Evolutionary conservation across 2,888 invertebrate genomes (phyloP), one percentile per base, ranked within the genome.

Genomic region (Sminthurides aquaticus): DNA sequence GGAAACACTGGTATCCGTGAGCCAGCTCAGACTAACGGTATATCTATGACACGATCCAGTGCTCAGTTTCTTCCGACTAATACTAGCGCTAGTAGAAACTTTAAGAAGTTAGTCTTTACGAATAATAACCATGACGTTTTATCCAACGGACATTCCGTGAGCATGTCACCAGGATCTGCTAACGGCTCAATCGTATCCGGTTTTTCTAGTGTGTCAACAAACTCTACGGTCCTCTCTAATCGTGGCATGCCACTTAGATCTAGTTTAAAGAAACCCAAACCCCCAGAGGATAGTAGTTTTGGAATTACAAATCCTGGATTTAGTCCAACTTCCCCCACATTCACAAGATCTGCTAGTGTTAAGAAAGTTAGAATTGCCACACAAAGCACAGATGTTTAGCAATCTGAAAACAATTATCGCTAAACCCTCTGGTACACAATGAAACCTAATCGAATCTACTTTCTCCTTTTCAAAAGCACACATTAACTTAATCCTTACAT

Each of bases 291-390:
- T 18, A 43, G 18, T 8, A 84, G 85, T 22, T 79, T 90, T 66
- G 92, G 92, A 11, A 91, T 92, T 67, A 91, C 89, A 75, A 92
- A 92, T 81, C 91, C 91, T 0, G 88, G 88, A 48, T 90, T 87
- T 75, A 88, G 90, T 0, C 88, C 90, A 1, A 87, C 88, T 72
- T 91, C 91, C 20, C 92, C 92, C 0, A 87, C 90, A 0, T 82
- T 91, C 67, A 86, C 88, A 59, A 82, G 92, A 63, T 91, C 91
- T 75, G 91, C 90, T 0, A 91, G 91, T 76, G 87, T 90, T 76
- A 92, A 92, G 78, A 91, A 92, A 81, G 92, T 92, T 67, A 84
- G 92, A 69, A 92, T 93, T 78, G 91, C 92, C 78, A 91, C 92
- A 48, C 91, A 91, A 78, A 91, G 91, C 77, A 93, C 92, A 52